Evolutionary conservation across 30 jellyfish, hydroid and myxozoan species (phyloP).

Genomic region (Hydractinia symbiolongicarpus): DNA sequence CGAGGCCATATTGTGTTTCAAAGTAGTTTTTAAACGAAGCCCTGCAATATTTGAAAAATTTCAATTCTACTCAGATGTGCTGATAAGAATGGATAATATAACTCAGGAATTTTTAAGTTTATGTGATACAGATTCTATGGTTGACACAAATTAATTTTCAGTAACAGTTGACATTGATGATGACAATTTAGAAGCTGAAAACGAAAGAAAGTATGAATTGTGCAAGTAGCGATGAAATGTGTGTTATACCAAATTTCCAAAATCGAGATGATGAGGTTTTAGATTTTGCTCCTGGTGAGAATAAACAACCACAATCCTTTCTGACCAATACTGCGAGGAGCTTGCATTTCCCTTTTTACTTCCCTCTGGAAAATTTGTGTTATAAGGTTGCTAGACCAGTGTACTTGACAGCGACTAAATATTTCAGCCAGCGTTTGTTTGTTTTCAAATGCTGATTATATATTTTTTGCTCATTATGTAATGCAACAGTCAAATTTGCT

Average conservation of each 20-base stretch:
- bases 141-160: no score
- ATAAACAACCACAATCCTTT: no score
- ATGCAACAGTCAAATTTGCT: constrained; percentile 20
- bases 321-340: no score
- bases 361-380: constrained; percentile 35
- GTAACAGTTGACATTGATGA: constrained; percentile 15
- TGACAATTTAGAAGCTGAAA: neutral
- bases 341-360: constrained; percentile 25
- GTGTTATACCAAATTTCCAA: constrained; percentile 17
- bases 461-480: constrained; percentile 27
- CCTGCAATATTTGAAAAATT: neutral
- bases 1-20: constrained; percentile 14
- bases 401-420: constrained; percentile 26
- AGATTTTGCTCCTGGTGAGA: constrained; percentile 15
- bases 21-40: constrained; percentile 2
- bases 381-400: constrained; percentile 15
- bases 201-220: neutral
- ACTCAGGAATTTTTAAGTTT: no score
- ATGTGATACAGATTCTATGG: no score
- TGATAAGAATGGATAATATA: no score
- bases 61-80: neutral
- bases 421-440: constrained; percentile 26
- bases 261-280: constrained; percentile 11
- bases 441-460: constrained; percentile 20
- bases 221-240: constrained; percentile 29